Base-by-base conservation (phyloP, 2,888 invertebrate genomes). In the Tetragnatha montana region DNA sequence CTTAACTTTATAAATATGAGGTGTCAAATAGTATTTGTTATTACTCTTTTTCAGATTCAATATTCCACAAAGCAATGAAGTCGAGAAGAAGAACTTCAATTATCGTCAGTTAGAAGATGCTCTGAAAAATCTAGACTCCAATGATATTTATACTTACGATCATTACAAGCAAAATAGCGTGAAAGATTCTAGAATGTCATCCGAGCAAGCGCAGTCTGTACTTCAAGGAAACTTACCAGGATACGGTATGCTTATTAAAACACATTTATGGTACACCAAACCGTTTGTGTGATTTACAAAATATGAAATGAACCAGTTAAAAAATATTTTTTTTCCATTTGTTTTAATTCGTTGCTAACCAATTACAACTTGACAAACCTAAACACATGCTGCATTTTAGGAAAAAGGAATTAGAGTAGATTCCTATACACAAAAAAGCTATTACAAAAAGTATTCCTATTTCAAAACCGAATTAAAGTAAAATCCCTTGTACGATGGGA, bases 141-240 rank as follows among this genome's bases (percentile, higher is more conserved):
- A 91, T 71, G 91, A 91, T 69, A 74, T 91, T 10, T 91, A 79
- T 21, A 91, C 91, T 12, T 91, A 91, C 22, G 91, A 89, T 12
- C 83, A 91, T 10, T 91, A 91, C 73, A 89, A 89, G n/a, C 84
- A 87, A 50, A 89, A 91, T 50, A 76, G 90, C 49, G 91, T 91
- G 19, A 88, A 87, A 21, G 91, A 91, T 73, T 89, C 89, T 0
- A 60, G 91, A 35, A 88, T 91, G 80, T 85, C 86, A 0, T 89
- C 91, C 0, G 88, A 90, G 51, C 90, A 91, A 69, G 89, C 49
- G 6, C 88, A 80, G 21, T 90, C 86, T 7, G 90, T 91, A 14
- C 35, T 90, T 8, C 90, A 90, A 21, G 86, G 86, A 7, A 82
- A 73, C 49, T 69, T 87, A 6, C 87, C 87, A 7, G 90, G 90